Conservation (phyloP, 2,797 vertebrate genomes). For the Dromococcyx pavoninus region DNA sequence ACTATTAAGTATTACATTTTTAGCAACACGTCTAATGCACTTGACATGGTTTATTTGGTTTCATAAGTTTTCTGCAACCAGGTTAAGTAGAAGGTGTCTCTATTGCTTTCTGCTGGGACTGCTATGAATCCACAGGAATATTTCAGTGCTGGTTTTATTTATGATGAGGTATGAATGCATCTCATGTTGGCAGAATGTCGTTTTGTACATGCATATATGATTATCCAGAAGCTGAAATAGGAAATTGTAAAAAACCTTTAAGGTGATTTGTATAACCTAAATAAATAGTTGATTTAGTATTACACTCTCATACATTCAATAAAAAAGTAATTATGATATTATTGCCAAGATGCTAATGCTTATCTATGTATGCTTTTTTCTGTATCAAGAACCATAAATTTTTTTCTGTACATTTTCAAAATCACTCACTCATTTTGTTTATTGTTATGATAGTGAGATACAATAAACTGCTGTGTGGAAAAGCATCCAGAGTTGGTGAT, state of each 20-base stretch:
- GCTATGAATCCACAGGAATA: background rate
- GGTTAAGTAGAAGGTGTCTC: background rate
- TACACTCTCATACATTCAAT: rapidly evolving
- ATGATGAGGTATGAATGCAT: background rate
- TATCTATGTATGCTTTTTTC: background rate
- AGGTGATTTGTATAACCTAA: background rate
- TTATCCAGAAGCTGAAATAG: background rate
- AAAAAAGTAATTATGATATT: background rate
- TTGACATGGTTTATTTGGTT: background rate
- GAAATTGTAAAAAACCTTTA: background rate
- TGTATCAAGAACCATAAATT: background rate
- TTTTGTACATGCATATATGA: background rate
- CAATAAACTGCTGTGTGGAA: background rate
- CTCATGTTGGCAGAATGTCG: background rate
- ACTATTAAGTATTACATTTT: background rate
- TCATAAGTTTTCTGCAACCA: background rate
- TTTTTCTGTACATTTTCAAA: background rate
- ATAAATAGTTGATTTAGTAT: background rate
- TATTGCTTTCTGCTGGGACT: background rate
- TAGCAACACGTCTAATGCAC: slow-evolving; percentile 27
- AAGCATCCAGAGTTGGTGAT: background rate
- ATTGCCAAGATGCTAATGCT: background rate
- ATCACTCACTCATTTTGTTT: background rate
- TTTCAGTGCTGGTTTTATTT: background rate
- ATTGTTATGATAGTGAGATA: background rate